Conservation (phyloP, 2,113 vertebrate genomes). For the Malurus elegans region DNA sequence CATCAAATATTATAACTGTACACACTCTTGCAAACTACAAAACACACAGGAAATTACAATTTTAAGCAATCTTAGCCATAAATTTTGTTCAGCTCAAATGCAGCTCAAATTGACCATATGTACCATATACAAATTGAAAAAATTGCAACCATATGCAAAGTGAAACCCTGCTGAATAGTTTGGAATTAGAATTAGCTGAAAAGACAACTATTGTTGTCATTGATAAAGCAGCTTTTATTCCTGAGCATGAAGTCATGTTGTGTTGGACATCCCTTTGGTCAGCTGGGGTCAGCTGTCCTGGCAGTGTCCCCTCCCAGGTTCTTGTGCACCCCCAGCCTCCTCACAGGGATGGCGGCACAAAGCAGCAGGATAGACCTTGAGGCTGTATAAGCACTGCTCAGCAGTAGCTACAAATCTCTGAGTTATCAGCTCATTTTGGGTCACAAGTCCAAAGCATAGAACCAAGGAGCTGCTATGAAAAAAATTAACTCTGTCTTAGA, state of each 20-base stretch:
- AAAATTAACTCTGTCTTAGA: background rate
- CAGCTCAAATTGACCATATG: background rate
- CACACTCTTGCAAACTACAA: background rate
- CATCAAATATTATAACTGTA: background rate
- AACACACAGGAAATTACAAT: background rate
- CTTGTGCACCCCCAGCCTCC: background rate
- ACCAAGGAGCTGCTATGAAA: background rate
- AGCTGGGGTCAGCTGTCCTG: background rate
- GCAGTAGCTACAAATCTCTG: background rate
- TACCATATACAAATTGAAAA: background rate
- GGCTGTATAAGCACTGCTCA: background rate
- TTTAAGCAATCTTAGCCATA: background rate
- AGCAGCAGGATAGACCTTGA: background rate
- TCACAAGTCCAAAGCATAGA: background rate
- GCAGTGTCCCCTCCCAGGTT: background rate
- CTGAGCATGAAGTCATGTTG: fast-evolving
- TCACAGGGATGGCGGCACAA: fast-evolving
- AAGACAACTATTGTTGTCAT: background rate
- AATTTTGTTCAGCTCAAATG: background rate
- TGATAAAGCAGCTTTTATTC: background rate
- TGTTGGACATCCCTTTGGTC: background rate
- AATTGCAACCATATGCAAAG: background rate
- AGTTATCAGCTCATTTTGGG: background rate
- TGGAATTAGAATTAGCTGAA: background rate
- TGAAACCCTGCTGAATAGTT: background rate